Base-by-base conservation (phyloP, 1,140 invertebrate species). In the Linepithema humile region DNA sequence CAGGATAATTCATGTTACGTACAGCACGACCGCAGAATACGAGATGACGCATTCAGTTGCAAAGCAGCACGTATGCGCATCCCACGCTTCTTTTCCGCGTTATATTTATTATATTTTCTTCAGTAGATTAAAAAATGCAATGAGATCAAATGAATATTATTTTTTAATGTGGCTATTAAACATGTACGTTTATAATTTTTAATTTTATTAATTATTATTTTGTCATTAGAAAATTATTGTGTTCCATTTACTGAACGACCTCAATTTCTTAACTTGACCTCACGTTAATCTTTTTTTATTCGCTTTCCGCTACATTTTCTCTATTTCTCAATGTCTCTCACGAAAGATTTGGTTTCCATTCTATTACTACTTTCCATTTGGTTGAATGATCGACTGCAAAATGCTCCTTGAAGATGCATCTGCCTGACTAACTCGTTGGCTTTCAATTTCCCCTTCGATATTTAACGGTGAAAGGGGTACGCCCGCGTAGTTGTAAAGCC, bases 401-500 rank as follows among this genome's bases (percentile, higher is more conserved):
- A 9, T 43, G 17, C n/a, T 65, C 1, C 17, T 53, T 35, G 20
- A 55, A 12, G 26, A 75, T 53, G 15, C 38, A n/a, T 45, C 35
- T 3, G 3, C n/a, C 26, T 43, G 7, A 29, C 17, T 26, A 4
- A 20, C 32, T 20, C 15, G 40, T 53, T 40, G 62, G 38, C 80
- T 85, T 89, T 84, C 69, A 82, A 80, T 86, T 69, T 59, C 57
- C 29, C 17, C 23, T 23, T 77, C 62, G 60, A 17, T 72, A 38
- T 73, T 40, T 59, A 45, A 77, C 50, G 62, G 80, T 88, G 88
- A 88, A 89, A 89, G 87, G 88, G 59, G 48, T 45, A 55, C 40
- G 23, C 12, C 20, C 74, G n/a, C 20, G 48, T 50, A 20, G 12
- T 69, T 57, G 67, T 69, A 17, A 69, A 43, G 65, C 83, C 64